A percentile compares a stretch with the other conserved stretches of the same genome.
phyloP scores from a whole-genome alignment of 2,888 invertebrate genomes.

The Pyrocoelia pectoralis region DNA sequence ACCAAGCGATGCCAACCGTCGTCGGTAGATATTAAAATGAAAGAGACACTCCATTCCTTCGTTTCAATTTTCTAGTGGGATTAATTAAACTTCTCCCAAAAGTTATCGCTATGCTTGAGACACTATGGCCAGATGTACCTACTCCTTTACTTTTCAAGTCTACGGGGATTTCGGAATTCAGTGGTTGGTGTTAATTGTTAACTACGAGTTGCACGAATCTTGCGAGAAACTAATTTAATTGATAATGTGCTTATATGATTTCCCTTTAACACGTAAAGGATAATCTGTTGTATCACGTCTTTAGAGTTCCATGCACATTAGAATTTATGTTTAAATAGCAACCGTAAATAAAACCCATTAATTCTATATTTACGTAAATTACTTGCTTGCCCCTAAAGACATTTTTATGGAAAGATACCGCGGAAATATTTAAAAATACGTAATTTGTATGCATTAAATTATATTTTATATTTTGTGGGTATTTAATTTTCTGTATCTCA shows the following conservation, averaged over 20 bases:
- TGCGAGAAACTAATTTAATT: constrained; percentile 17
- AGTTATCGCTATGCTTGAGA: constrained; percentile 23
- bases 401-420: not conserved
- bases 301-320: not conserved
- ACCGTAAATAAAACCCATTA: not conserved
- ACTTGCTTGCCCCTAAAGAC: not conserved
- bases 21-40: constrained; percentile 21
- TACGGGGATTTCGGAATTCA: constrained; percentile 16
- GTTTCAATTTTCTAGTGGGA: constrained; percentile 22
- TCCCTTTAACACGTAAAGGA: not conserved
- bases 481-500: constrained; percentile 26
- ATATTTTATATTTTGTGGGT: constrained; percentile 24
- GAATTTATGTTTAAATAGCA: not conserved
- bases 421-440: not conserved
- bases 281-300: not conserved
- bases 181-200: constrained; percentile 20
- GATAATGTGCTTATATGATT: constrained; percentile 10
- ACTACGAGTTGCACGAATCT: constrained; percentile 22
- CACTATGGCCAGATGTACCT: constrained; percentile 30
- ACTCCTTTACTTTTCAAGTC: constrained; percentile 24
- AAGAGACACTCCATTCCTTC: constrained; percentile 21
- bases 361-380: not conserved
- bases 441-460: constrained; percentile 25
- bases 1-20: not conserved
- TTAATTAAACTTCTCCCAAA: constrained; percentile 26